Percentiles rank a stretch among this genome's conserved stretches.
Evolutionary conservation across 2,888 invertebrate species (phyloP).

Genomic region (Ophion slaviceki): DNA sequence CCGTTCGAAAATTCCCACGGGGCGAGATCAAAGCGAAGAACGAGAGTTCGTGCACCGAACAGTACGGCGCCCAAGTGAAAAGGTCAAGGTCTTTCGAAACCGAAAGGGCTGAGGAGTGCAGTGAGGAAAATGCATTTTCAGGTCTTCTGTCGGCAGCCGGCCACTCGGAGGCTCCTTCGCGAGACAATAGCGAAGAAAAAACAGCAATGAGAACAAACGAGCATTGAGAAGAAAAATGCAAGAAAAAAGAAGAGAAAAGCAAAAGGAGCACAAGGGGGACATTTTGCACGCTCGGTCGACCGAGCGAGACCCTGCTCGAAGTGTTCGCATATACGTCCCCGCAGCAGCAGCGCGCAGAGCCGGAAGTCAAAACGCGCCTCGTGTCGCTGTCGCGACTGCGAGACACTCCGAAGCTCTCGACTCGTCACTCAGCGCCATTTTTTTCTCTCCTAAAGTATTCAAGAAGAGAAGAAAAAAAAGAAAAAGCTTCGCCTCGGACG

Average conservation of each 20-base stretch:
- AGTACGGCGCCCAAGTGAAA: not conserved
- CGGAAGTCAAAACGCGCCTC: conserved; percentile 58
- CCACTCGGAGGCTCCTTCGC: too few species aligned
- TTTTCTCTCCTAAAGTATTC: conserved; percentile 25
- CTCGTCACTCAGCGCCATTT: conserved; percentile 49
- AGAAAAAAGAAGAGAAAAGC: conserved; percentile 6
- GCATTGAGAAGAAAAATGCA: not conserved
- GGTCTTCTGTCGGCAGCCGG: too few species aligned
- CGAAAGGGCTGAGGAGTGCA: not conserved
- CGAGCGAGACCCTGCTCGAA: conserved; percentile 56
- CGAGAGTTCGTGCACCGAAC: too few species aligned
- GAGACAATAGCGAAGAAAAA: conserved; percentile 15
- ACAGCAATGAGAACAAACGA: conserved; percentile 10
- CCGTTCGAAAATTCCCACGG: not conserved
- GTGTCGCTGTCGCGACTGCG: conserved; percentile 26
- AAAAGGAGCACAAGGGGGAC: conserved; percentile 61
- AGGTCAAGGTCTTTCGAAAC: conserved; percentile 25
- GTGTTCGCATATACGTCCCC: conserved; percentile 3
- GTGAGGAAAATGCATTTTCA: too few species aligned
- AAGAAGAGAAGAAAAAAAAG: conserved; percentile 1
- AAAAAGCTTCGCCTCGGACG: conserved; percentile 37
- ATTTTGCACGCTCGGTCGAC: conserved; percentile 62
- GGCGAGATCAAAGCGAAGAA: too few species aligned
- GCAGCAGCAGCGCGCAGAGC: conserved; percentile 28
- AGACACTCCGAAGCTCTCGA: conserved; percentile 13